Base-by-base conservation (phyloP, 2,888 invertebrate genomes). In the Leucophora obtusa region DNA sequence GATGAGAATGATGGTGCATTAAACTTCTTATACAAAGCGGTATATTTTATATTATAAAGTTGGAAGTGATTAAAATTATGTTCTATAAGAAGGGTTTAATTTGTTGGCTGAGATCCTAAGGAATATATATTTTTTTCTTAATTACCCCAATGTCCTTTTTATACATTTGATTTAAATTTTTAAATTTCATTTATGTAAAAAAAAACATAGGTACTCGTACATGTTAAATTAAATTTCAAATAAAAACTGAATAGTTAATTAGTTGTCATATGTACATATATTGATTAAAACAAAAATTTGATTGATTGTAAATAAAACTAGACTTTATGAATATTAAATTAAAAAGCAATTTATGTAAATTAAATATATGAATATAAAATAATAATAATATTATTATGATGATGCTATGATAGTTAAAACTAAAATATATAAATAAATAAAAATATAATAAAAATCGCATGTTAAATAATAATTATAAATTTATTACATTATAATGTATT, bases 351-450 rank as follows among this genome's bases (percentile, higher is more conserved):
- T 56, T 66, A 53, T 76, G 71, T 72, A 72, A 76, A 77, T 72
- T 51, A 10, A 62, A 43, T 28, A 43, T 28, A 24, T 51, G 43
- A 74, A 50, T 59, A 28, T 21, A 58, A 35, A 78, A 58, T 59
- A 28, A 79, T 75, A 85, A 83, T 83, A 85, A 6, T 83, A 82
- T 79, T 82, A 82, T 81, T 82, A 82, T 82, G 74, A 84, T 79
- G 85, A 81, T 86, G 83, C 71, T 84, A 72, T 83, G 3, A 7
- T 84, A 84, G 84, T 8, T n/a, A 51, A 33, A 70, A 65, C 65
- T 6, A 28, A 65, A n/a, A 21, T 50, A 58, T 15, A 24, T n/a
- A n/a, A 47, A 51, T 47, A 53, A 53, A 66, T 43, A 51, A 66
- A 66, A 59, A 66, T 18, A 66, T 18, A 47, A 47, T 35, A 69